Percentiles rank a stretch among this genome's conserved stretches.
These are phyloP conservation scores for Trisateles emortualis DNA, from an alignment of 2,888 invertebrate genomes.

Conservation along the genomic window DNA sequence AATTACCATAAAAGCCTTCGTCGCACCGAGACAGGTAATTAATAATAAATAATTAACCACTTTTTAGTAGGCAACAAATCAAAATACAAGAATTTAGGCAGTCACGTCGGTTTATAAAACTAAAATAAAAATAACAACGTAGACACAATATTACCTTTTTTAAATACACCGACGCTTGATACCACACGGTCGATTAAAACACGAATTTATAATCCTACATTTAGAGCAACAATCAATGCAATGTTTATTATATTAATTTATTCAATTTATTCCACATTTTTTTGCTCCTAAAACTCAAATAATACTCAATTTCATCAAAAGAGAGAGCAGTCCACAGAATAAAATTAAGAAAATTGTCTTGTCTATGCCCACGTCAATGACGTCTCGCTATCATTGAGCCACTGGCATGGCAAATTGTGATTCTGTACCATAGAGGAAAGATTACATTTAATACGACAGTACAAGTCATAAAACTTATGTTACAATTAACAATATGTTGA, in stretches of 20 bases:
- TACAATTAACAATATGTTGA: no score
- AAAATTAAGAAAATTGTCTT: constrained; percentile 28
- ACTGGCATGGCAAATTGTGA: neutral
- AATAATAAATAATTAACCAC: constrained; percentile 26
- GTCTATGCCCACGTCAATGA: constrained; percentile 46
- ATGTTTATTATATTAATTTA: constrained; percentile 51
- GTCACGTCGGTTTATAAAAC: constrained; percentile 43
- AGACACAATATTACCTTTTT: constrained; percentile 50
- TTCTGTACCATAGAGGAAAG: no score
- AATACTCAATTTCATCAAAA: constrained; percentile 6
- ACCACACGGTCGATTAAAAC: constrained; percentile 37
- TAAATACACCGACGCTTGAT: constrained; percentile 29
- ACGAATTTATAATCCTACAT: constrained; percentile 54
- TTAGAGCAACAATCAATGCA: constrained; percentile 55
- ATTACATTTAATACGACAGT: no score
- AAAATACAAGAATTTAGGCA: constrained; percentile 49
- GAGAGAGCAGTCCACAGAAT: constrained; percentile 43
- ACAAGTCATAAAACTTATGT: no score
- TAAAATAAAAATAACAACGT: constrained; percentile 40
- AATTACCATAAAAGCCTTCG: constrained; percentile 49
- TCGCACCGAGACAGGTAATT: constrained; percentile 19
- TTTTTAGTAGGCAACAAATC: constrained; percentile 38
- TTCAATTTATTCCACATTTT: constrained; percentile 60
- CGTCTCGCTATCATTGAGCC: constrained; percentile 21
- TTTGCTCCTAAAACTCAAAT: constrained; percentile 22